Evolutionary conservation across 2,113 vertebrate genomes (phyloP).

Genomic region (Aramus guarauna): DNA sequence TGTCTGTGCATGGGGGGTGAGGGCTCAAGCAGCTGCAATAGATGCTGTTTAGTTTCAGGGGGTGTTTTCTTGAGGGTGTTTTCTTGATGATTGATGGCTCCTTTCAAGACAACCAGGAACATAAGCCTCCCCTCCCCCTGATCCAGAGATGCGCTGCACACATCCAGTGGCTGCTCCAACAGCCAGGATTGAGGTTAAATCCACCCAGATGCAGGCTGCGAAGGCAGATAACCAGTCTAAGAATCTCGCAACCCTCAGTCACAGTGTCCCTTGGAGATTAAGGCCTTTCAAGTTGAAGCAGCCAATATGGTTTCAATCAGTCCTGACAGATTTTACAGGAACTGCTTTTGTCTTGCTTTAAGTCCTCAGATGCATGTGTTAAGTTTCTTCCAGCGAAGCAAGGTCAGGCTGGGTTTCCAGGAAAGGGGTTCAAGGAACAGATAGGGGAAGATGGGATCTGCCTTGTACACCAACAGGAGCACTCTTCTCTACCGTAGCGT

Average conservation of each 20-base stretch:
- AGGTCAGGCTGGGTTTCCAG: background rate
- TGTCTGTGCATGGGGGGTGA: background rate
- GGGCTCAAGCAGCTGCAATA: background rate
- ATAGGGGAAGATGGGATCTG: background rate
- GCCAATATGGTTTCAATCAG: constrained; percentile 34
- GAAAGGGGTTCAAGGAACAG: background rate
- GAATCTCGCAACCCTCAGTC: background rate
- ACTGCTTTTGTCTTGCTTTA: background rate
- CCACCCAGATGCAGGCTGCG: background rate
- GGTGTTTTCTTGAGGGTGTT: background rate
- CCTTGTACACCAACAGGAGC: accelerated
- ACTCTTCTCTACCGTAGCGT: accelerated
- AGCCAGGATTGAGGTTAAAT: background rate
- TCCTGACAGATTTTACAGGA: background rate
- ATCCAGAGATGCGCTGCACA: background rate
- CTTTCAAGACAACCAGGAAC: constrained; percentile 2
- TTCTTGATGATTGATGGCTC: constrained; percentile 11
- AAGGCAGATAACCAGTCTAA: background rate
- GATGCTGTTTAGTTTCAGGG: background rate
- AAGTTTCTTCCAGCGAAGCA: background rate
- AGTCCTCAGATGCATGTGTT: background rate
- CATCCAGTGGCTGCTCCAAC: background rate
- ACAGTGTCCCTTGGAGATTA: background rate
- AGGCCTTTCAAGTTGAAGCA: background rate
- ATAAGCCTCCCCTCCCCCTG: background rate